Conservation (phyloP, 2,113 vertebrate genomes). For the Ivindomyrus marchei region DNA sequence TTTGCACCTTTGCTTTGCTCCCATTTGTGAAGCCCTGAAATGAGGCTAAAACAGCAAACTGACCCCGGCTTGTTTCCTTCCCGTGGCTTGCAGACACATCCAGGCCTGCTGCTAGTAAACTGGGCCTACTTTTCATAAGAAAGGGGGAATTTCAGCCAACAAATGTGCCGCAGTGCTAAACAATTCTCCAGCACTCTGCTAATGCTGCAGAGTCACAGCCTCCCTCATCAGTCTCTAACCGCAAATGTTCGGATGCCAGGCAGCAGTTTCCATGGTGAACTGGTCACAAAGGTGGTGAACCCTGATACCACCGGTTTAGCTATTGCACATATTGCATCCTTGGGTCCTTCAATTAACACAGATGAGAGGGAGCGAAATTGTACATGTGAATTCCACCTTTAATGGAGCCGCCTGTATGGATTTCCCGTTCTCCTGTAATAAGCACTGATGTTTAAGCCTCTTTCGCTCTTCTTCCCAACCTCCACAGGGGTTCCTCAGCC, state of each 20-base stretch:
- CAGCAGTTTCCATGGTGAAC: slow-evolving; percentile 65
- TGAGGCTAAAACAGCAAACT: background rate
- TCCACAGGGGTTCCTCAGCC: slow-evolving; percentile 81
- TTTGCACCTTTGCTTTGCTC: background rate
- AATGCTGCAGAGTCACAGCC: slow-evolving; percentile 32
- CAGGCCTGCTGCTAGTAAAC: background rate
- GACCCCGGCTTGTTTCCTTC: background rate
- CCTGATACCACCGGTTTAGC: slow-evolving; percentile 40
- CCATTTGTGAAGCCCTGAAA: background rate
- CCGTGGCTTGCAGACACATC: background rate
- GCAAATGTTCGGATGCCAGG: slow-evolving; percentile 40
- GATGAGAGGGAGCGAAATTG: background rate
- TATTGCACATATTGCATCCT: slow-evolving; percentile 43
- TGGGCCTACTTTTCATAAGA: slow-evolving; percentile 16
- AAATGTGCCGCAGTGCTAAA: background rate
- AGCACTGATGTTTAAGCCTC: slow-evolving; percentile 2
- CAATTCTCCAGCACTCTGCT: background rate
- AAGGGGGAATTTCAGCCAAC: background rate
- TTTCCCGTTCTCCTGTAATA: background rate
- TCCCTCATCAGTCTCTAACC: slow-evolving; percentile 34
- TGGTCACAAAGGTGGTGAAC: slow-evolving; percentile 59
- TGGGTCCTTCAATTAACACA: slow-evolving; percentile 19
- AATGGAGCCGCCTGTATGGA: background rate
- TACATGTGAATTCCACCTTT: background rate
- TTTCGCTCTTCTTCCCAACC: slow-evolving; percentile 46